Evolutionary conservation across 2,888 invertebrate species (phyloP).

Genomic region (Sarcophaga rosellei): DNA sequence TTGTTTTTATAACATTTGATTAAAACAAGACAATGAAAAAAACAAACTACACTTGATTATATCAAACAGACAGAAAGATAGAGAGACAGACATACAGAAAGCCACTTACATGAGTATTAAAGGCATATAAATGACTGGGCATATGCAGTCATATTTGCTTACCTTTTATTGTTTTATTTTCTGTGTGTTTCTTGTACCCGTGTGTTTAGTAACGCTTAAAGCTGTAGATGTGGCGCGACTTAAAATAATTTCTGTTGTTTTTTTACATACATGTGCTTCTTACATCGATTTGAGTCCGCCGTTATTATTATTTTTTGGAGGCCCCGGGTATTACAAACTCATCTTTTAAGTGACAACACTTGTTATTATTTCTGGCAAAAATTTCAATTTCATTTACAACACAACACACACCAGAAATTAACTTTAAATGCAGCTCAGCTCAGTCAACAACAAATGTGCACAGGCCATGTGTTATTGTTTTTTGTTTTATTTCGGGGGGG

Average conservation of each 20-base stretch:
- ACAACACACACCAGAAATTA: slow-evolving; percentile 19
- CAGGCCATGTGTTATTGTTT: background rate
- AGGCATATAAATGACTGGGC: background rate
- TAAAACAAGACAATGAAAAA: slow-evolving; percentile 63
- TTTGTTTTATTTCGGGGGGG: background rate
- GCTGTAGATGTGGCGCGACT: slow-evolving; percentile 16
- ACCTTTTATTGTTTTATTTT: slow-evolving; percentile 1
- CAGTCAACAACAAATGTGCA: too few relatives aligned
- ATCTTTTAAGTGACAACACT: slow-evolving; percentile 66
- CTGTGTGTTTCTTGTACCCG: background rate
- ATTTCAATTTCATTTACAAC: slow-evolving; percentile 50
- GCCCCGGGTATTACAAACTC: slow-evolving; percentile 8
- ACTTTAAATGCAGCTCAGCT: slow-evolving; percentile 7
- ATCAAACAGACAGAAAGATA: slow-evolving; percentile 5
- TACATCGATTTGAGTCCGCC: background rate
- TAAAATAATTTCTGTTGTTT: background rate
- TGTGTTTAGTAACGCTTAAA: slow-evolving; percentile 56
- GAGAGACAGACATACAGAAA: too few relatives aligned
- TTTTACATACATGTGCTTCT: too few relatives aligned
- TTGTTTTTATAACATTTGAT: slow-evolving; percentile 63
- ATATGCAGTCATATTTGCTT: slow-evolving; percentile 24
- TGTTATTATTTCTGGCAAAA: slow-evolving; percentile 61
- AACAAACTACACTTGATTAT: slow-evolving; percentile 65
- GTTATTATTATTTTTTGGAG: too few relatives aligned
- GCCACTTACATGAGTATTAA: background rate